A percentile compares a stretch with the other conserved stretches of the same genome.
Evolutionary conservation across 2,888 invertebrate genomes (phyloP).

Genomic region (Ophioninae sp.): DNA sequence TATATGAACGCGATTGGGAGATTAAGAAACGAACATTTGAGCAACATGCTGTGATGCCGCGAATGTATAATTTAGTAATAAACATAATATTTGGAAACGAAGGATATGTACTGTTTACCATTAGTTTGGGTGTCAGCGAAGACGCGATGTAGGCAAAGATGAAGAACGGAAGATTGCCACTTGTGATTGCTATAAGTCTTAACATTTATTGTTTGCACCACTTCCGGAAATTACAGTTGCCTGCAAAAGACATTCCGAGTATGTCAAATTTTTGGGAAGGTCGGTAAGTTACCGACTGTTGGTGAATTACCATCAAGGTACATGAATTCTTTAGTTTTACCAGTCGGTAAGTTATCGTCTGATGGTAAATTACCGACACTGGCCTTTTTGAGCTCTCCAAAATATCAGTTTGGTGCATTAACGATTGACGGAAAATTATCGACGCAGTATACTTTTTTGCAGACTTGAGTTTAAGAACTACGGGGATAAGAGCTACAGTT

Average conservation of each 20-base stretch:
- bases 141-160: background rate
- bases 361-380: background rate
- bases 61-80: slow-evolving; percentile 20
- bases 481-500: too few relatives aligned
- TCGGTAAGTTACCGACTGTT: background rate
- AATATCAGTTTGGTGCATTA: too few relatives aligned
- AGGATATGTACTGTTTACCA: background rate
- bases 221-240: too few relatives aligned
- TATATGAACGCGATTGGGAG: slow-evolving; percentile 28
- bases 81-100: background rate
- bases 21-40: slow-evolving; percentile 3
- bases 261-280: too few relatives aligned
- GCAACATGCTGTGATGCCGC: slow-evolving; percentile 33
- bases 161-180: background rate
- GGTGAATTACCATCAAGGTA: background rate
- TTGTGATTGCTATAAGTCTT: too few relatives aligned
- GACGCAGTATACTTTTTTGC: too few relatives aligned
- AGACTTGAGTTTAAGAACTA: background rate
- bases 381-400: too few relatives aligned
- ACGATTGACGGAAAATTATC: too few relatives aligned
- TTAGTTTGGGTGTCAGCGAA: background rate
- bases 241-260: too few relatives aligned
- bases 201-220: too few relatives aligned
- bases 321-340: background rate
- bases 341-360: background rate